Evolutionary conservation across 2,888 invertebrate species (phyloP), one percentile per base, ranked within the genome.

Genomic region (Agonopterix heracliana): DNA sequence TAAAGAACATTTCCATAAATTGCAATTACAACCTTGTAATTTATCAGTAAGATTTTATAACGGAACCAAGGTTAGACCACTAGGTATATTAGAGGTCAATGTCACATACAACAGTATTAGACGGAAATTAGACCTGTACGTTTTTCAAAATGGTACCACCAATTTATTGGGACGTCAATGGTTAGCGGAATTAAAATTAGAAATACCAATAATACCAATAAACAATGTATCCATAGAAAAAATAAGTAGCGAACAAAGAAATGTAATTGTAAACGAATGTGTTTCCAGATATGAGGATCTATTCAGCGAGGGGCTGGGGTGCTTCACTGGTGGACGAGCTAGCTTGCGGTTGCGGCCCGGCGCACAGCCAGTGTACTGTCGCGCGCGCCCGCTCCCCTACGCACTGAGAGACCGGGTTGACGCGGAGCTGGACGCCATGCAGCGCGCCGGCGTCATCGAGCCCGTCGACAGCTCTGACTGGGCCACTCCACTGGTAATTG

Each of bases 401-500:
- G 35, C 35, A 9, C 35, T 35, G 35, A 8, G 35, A 9, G 35
- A 8, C 10, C 35, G 35, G 9, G 35, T 35, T 8, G 35, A 35
- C 35, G 35, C 35, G 9, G 35, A 35, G 35, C 10, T 35, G 35
- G 35, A 35, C 35, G 35, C 9, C 35, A 35, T 35, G 35, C 35
- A 9, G 35, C 35, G 35, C 35, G 10, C 35, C 35, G 35, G 35
- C 9, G 35, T 35, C 35, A 35, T 35, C 35, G 35, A n/a, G n/a
- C n/a, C n/a, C n/a, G n/a, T n/a, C n/a, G n/a, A n/a, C n/a, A n/a
- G n/a, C n/a, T n/a, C n/a, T 3, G 35, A 49, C 43, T 47, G 49
- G 47, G 49, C 47, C n/a, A 40, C 49, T 9, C 49, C 49, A 9
- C 47, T 52, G 40, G 49, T 49, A 34, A 36, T 47, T 7, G 45